Conservation (phyloP, 2,113 vertebrate species). For the Aphyosemion australe region DNA sequence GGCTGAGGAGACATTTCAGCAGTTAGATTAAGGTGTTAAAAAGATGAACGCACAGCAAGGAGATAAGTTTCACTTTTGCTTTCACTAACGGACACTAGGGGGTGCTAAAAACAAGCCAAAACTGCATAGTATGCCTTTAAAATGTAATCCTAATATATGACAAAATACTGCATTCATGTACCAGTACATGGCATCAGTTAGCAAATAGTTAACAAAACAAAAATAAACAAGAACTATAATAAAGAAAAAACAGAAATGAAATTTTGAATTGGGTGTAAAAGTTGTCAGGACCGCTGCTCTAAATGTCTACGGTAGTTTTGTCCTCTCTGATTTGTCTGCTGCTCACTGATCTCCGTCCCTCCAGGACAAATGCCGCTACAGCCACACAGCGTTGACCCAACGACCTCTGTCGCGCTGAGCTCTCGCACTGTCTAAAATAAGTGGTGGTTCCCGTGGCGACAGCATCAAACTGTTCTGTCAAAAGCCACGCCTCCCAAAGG, state of each 20-base stretch:
- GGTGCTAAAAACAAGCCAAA: too few species aligned
- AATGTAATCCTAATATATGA: slow-evolving; percentile 35
- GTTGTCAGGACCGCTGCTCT: slow-evolving; percentile 6
- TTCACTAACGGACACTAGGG: too few species aligned
- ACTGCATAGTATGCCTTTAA: too few species aligned
- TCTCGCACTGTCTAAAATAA: slow-evolving; percentile 66
- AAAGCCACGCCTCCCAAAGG: slow-evolving; percentile 78
- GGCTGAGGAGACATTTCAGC: too few species aligned
- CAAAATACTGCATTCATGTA: slow-evolving; percentile 38
- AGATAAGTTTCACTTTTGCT: too few species aligned
- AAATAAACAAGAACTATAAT: too few species aligned
- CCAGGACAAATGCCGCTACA: slow-evolving; percentile 71
- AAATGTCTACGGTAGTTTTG: slow-evolving; percentile 66
- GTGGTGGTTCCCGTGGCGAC: slow-evolving; percentile 76
- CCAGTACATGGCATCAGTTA: slow-evolving; percentile 29
- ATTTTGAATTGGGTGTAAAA: neutral
- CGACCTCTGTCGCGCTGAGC: slow-evolving; percentile 36
- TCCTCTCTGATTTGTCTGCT: slow-evolving; percentile 27
- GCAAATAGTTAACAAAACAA: slow-evolving; percentile 14
- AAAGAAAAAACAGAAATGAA: too few species aligned
- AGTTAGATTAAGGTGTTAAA: too few species aligned
- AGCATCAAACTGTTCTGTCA: slow-evolving; percentile 76
- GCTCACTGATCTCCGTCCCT: slow-evolving; percentile 60
- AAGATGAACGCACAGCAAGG: too few species aligned
- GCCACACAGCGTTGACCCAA: slow-evolving; percentile 54